Percentiles rank a stretch among this genome's conserved stretches.
Evolutionary conservation across 2,888 invertebrate genomes (phyloP).

Genomic region (Gymnoscelis rufifasciata): DNA sequence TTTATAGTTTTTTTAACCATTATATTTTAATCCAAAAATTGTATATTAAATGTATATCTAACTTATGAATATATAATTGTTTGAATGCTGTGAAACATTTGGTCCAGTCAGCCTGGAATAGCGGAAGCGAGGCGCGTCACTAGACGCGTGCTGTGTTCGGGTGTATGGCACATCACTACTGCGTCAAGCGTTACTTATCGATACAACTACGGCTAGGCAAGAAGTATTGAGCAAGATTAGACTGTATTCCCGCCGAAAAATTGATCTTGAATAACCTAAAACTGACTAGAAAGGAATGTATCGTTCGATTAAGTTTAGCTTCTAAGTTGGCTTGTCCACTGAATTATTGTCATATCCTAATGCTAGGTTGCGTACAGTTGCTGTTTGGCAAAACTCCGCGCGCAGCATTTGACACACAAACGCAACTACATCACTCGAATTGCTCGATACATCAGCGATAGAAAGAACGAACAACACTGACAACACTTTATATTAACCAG

Average conservation of each 20-base stretch:
- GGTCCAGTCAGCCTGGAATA: constrained; percentile 68
- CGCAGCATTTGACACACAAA: constrained; percentile 20
- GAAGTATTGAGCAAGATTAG: constrained; percentile 71
- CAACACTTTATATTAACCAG: constrained; percentile 12
- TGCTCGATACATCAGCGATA: constrained; percentile 19
- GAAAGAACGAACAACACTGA: constrained; percentile 14
- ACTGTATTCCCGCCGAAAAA: constrained; percentile 52
- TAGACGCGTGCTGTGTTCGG: constrained; percentile 49
- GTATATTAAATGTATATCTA: constrained; percentile 31
- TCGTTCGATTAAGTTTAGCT: constrained; percentile 57
- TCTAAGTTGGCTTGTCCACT: constrained; percentile 64
- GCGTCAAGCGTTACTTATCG: constrained; percentile 51
- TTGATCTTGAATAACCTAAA: constrained; percentile 32
- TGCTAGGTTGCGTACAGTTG: constrained; percentile 48
- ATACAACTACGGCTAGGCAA: constrained; percentile 61
- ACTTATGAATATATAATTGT: constrained; percentile 49
- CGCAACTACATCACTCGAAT: constrained; percentile 9
- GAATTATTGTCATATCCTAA: constrained; percentile 72
- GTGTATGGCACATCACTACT: constrained; percentile 71
- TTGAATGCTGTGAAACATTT: constrained; percentile 57
- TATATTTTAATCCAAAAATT: constrained; percentile 41
- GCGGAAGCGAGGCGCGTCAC: constrained; percentile 51
- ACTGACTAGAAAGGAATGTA: constrained; percentile 77
- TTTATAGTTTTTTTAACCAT: constrained; percentile 60
- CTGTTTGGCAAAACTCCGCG: constrained; percentile 38